Evolutionary conservation across 2,113 vertebrate genomes (phyloP), one percentile per base, ranked within the genome.

Genomic region (Pelmatolapia mariae): DNA sequence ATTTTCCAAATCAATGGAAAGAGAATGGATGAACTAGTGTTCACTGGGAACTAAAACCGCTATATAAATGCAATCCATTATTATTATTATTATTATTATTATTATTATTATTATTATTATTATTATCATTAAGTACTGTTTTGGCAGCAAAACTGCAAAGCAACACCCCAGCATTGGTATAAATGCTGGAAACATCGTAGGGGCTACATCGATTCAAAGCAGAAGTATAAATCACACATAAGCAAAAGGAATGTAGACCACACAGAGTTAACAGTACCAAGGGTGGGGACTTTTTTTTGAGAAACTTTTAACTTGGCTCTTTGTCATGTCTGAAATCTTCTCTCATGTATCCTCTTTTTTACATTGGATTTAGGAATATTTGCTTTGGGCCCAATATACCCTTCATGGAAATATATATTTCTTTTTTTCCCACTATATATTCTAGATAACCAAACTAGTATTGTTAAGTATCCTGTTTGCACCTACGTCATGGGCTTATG

Each of bases 381-480:
- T 47, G 15, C 12, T 18, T 18, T 29, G 22, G n/a, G 22, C 6
- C 22, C 22, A 47, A 73, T 29, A 73, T 11, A 18, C 4, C 22
- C 1, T 29, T 45, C 15, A 0, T 16, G 24, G 40, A 76, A 66
- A 66, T 8, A 38, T 22, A 8, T 22, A 38, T 36, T 22, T 38
- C 19, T 66, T 66, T 5, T 2, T 12, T 0, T 11, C 38, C 40
- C 24, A 47, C 5, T 76, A 29, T 8, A 19, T 29, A 4, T 19
- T 76, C 16, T 45, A 76, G 6, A 29, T 18, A 50, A 50, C 26
- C 15, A 76, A 47, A 76, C 43, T 50, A 76, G 71, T 19, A 1
- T 29, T 29, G 15, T 47, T 76, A 31, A 47, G 40, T 26, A 45
- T 73, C 15, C 40, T 18, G 40, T 76, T 76, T 76, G 24, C 15